These are phyloP conservation scores for Salvator merianae DNA, from an alignment of 2,113 vertebrate genomes.

Conservation along the genomic window DNA sequence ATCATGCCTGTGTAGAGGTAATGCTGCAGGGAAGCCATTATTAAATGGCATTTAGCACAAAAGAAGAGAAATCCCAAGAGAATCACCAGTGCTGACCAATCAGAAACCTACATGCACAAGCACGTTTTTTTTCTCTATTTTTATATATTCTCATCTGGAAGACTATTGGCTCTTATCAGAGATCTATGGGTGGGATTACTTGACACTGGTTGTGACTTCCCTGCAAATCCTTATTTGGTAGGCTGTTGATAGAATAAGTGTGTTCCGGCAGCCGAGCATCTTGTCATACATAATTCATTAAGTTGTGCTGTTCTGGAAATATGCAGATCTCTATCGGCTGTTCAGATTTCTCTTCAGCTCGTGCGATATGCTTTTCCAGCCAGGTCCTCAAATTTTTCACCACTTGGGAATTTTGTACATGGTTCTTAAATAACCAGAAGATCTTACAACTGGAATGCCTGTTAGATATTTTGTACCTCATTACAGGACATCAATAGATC, in stretches of 20 bases:
- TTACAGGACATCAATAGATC: conserved; percentile 61
- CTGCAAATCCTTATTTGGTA: conserved; percentile 87
- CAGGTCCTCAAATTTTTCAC: conserved; percentile 63
- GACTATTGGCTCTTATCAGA: conserved; percentile 79
- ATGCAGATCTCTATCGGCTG: conserved; percentile 77
- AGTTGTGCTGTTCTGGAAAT: conserved; percentile 74
- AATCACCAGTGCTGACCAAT: conserved; percentile 76
- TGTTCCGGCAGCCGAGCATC: conserved; percentile 82
- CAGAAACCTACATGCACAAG: conserved; percentile 54
- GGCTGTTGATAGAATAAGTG: conserved; percentile 81
- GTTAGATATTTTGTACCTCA: conserved; percentile 63
- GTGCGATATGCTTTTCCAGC: conserved; percentile 62
- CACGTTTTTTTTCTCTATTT: conserved; percentile 51
- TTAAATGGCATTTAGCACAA: conserved; percentile 65
- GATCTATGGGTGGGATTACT: conserved; percentile 73
- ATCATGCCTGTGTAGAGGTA: conserved; percentile 48
- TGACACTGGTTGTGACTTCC: conserved; percentile 76
- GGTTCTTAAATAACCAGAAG: conserved; percentile 69
- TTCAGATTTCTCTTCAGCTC: conserved; percentile 69
- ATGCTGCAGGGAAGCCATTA: conserved; percentile 63
- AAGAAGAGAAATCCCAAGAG: conserved; percentile 61
- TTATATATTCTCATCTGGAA: conserved; percentile 43
- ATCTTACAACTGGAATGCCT: conserved; percentile 64
- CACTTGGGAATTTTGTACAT: conserved; percentile 75
- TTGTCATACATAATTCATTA: conserved; percentile 90